Evolutionary conservation across 1,140 invertebrate genomes (phyloP).

Genomic region (Phocides pigmalion): DNA sequence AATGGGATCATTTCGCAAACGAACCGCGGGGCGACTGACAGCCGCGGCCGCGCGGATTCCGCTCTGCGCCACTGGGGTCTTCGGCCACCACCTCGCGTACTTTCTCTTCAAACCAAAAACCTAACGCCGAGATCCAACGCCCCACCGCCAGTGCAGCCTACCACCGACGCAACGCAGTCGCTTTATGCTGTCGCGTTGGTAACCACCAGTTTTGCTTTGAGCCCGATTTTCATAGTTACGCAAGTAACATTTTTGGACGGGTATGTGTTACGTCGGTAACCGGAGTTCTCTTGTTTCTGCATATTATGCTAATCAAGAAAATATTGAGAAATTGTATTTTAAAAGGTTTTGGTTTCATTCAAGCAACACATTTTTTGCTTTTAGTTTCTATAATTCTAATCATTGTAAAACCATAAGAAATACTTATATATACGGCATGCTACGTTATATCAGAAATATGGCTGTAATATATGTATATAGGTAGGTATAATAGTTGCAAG

Average conservation of each 20-base stretch:
- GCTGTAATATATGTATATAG: too few relatives aligned
- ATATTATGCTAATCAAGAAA: neutral
- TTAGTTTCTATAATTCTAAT: too few relatives aligned
- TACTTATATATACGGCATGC: too few relatives aligned
- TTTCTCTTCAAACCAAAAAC: constrained; percentile 76
- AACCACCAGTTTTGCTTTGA: constrained; percentile 7
- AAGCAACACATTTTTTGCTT: too few relatives aligned
- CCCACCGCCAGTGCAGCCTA: constrained; percentile 56
- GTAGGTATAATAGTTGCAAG: too few relatives aligned
- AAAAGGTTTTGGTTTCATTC: too few relatives aligned
- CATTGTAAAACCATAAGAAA: too few relatives aligned
- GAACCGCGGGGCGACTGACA: constrained; percentile 69
- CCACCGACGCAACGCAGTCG: constrained; percentile 23
- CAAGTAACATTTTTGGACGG: neutral
- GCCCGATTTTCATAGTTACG: neutral
- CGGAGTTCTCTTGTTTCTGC: neutral
- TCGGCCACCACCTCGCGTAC: constrained; percentile 71
- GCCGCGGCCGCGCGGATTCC: constrained; percentile 69
- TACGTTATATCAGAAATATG: too few relatives aligned
- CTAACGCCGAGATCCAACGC: constrained; percentile 50
- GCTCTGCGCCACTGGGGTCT: constrained; percentile 60
- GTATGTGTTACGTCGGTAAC: neutral
- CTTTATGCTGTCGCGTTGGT: constrained; percentile 10
- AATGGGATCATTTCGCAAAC: constrained; percentile 79
- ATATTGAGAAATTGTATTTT: neutral